A percentile compares a stretch with the other conserved stretches of the same genome.
Evolutionary conservation across 2,797 vertebrate species (phyloP).

Genomic region (Naso thynnoides): DNA sequence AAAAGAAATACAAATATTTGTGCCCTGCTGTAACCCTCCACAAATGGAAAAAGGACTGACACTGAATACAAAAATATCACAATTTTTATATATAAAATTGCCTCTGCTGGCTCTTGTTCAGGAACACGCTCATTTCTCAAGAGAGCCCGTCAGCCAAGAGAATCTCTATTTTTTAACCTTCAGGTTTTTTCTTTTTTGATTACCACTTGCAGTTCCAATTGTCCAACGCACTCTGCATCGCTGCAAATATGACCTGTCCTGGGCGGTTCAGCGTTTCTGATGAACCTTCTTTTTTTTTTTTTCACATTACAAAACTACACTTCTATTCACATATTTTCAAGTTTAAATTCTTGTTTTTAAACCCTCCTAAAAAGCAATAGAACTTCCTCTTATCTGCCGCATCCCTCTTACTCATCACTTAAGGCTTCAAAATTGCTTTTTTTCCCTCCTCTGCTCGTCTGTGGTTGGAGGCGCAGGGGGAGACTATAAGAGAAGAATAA

Average conservation of each 20-base stretch:
- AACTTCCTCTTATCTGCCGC: conserved; percentile 73
- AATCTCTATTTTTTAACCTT: conserved; percentile 71
- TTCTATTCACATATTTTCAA: conserved; percentile 90
- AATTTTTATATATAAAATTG: conserved; percentile 92
- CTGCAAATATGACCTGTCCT: conserved; percentile 83
- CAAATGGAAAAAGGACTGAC: conserved; percentile 90
- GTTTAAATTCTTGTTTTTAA: conserved; percentile 85
- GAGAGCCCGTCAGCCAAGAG: conserved; percentile 76
- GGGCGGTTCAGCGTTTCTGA: conserved; percentile 64
- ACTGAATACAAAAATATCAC: conserved; percentile 97
- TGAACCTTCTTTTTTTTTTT: conserved; percentile 62
- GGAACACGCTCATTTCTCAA: conserved; percentile 81
- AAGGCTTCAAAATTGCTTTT: conserved; percentile 89
- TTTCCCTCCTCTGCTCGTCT: conserved; percentile 69
- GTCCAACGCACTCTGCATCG: conserved; percentile 85
- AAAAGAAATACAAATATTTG: conserved; percentile 84
- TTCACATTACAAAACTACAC: conserved; percentile 91
- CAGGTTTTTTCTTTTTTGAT: conserved; percentile 71
- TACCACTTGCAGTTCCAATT: conserved; percentile 86
- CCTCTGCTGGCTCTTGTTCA: conserved; percentile 88
- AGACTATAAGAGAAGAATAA: conserved; percentile 77
- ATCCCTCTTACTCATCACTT: conserved; percentile 79
- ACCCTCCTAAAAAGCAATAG: conserved; percentile 85
- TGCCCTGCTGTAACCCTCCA: conserved; percentile 88
- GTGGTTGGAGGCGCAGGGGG: conserved; percentile 62